Evolutionary conservation across 2,797 vertebrate species (phyloP), one percentile per base, ranked within the genome.

Genomic region (Halcyon chelicuti): DNA sequence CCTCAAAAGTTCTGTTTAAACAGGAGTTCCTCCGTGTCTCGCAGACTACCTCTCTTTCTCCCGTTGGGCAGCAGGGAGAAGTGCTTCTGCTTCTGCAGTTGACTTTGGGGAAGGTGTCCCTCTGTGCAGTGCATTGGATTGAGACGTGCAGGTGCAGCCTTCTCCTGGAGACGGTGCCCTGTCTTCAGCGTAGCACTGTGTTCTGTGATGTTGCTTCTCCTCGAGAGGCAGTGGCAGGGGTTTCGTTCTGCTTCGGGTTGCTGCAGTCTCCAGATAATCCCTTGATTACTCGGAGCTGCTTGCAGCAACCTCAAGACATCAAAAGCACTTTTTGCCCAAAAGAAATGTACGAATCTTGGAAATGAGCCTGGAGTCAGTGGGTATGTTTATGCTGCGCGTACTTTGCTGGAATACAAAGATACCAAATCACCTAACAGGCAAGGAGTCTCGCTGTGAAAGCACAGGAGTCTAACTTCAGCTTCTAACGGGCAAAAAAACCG

Each of bases 371-470:
- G 63, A 86, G 54, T 81, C 92, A 84, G 54, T 90, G 55, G 58
- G 51, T 75, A 65, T 86, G 74, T 96, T 97, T 90, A 39, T 76
- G 70, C 55, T 88, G 83, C 76, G 55, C 28, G 5, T 72, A 66
- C 42, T 88, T 84, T 54, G 42, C 75, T 72, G 58, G 76, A 92
- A 93, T 90, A 75, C 52, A 84, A 92, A 94, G 86, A 60, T 57
- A 66, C 66, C 31, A 60, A 94, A 93, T 88, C 90, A 31, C n/a
- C 79, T 86, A 84, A 81, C 51, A 95, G 94, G 39, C 70, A 78
- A 55, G 76, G 70, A 75, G 62, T 70, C 92, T 88, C 62, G 46
- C 76, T 94, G 88, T 84, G 86, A 81, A 86, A 90, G 73, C 84
- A 84, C 52, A 44, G 73, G 88, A 78, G 23, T 54, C 87, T 93